These are phyloP conservation scores for Spodoptera picta DNA, from an alignment of 2,888 invertebrate genomes.

Conservation along the genomic window DNA sequence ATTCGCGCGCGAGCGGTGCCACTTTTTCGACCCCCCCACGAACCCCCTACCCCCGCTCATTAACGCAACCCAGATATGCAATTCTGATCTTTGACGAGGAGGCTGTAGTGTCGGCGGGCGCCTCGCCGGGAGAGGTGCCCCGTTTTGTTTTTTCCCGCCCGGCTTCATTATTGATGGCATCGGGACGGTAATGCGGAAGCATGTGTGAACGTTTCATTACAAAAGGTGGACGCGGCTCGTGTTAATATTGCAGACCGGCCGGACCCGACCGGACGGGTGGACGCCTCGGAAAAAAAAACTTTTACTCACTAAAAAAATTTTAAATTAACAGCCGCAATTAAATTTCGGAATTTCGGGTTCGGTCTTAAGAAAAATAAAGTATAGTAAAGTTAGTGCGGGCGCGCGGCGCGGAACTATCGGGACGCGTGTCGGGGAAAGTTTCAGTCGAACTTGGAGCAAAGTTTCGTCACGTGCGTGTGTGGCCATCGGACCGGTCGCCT, in stretches of 20 bases:
- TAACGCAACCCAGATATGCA: conserved; percentile 91
- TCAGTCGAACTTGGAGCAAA: conserved; percentile 73
- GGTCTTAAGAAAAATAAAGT: conserved; percentile 35
- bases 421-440: conserved; percentile 78
- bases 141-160: conserved; percentile 89
- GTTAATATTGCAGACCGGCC: conserved; percentile 88
- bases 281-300: conserved; percentile 81
- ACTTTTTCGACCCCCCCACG: conserved; percentile 87
- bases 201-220: conserved; percentile 89
- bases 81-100: conserved; percentile 90
- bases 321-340: conserved; percentile 68
- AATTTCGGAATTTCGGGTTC: conserved; percentile 62
- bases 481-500: conserved; percentile 62
- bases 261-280: conserved; percentile 87
- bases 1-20: conserved; percentile 91
- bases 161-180: conserved; percentile 89
- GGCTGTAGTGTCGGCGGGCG: conserved; percentile 89
- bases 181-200: conserved; percentile 89
- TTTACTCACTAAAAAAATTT: conserved; percentile 69
- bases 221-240: conserved; percentile 88
- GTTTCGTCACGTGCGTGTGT: conserved; percentile 83
- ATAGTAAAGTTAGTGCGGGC: conserved; percentile 60
- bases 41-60: conserved; percentile 87
- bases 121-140: conserved; percentile 87
- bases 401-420: conserved; percentile 71